Percentiles rank a stretch among this genome's conserved stretches.
These are phyloP conservation scores for Drosophila nr. perissopoda DNA, from an alignment of 2,888 invertebrate species.

Conservation along the genomic window DNA sequence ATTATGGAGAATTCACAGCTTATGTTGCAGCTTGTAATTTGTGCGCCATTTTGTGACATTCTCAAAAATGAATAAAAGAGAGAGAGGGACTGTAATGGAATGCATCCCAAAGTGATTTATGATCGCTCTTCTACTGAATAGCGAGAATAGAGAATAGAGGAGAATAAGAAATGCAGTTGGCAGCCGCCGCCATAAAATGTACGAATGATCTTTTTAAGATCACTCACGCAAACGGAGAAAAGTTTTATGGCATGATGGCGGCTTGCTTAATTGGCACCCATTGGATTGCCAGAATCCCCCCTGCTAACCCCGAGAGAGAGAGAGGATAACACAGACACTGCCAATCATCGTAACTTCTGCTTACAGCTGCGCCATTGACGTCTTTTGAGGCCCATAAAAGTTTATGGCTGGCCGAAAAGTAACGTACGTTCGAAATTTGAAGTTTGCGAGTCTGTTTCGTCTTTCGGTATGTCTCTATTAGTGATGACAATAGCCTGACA, in stretches of 20 bases:
- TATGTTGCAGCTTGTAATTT: slow-evolving; percentile 29
- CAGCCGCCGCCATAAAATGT: slow-evolving; percentile 57
- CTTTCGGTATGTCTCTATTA: slow-evolving; percentile 76
- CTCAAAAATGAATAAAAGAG: slow-evolving; percentile 66
- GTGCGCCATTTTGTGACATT: slow-evolving; percentile 71
- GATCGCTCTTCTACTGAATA: slow-evolving; percentile 61
- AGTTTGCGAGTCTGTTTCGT: slow-evolving; percentile 42
- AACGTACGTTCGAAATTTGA: slow-evolving; percentile 68
- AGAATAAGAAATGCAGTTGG: slow-evolving; percentile 50
- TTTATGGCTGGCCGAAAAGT: slow-evolving; percentile 70
- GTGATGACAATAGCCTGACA: slow-evolving; percentile 62
- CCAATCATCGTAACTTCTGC: slow-evolving; percentile 74
- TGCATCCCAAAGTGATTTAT: slow-evolving; percentile 67
- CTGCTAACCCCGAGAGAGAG: slow-evolving; percentile 27
- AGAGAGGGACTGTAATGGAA: slow-evolving; percentile 36
- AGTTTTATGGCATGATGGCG: slow-evolving; percentile 66
- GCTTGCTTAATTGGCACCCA: slow-evolving; percentile 77
- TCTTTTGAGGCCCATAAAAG: slow-evolving; percentile 62
- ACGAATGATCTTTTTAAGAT: slow-evolving; percentile 70
- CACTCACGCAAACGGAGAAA: slow-evolving; percentile 67
- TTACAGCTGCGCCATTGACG: slow-evolving; percentile 79
- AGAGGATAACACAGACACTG: slow-evolving; percentile 23
- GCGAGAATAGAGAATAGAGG: slow-evolving; percentile 20
- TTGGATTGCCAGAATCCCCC: slow-evolving; percentile 59
- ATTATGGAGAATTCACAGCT: slow-evolving; percentile 73